Evolutionary conservation across 2,113 vertebrate species (phyloP), one percentile per base, ranked within the genome.

Genomic region (Centropus bengalensis): DNA sequence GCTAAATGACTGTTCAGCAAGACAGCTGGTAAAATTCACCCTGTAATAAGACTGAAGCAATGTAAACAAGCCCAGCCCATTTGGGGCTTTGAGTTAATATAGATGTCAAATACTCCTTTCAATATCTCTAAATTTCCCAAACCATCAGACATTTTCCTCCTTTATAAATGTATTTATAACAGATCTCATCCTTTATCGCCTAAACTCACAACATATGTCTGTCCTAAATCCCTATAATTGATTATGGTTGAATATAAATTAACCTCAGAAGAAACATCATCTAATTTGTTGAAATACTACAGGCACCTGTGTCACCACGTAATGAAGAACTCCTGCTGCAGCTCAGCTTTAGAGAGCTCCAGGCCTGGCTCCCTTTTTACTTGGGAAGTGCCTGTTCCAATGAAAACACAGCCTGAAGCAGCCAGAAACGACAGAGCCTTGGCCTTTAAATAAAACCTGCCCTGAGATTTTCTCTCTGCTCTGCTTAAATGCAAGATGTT

Each of bases 11-110:
- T 95, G 69, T 26, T 93, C 89, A 87, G 82, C 66, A 68, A 96
- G 91, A 96, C 95, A 96, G 94, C 96, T 96, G 96, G 92, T 84
- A 93, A 94, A 94, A 96, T 86, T 88, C 92, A 91, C 86, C 89
- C 95, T 97, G 67, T 96, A 96, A 86, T 83, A 94, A 89, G 74
- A 86, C 77, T 78, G 94, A 77, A 94, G 93, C 82, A 54, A 78
- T 77, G 68, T 78, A 91, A 94, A 93, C 82, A 87, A 64, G 66
- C 76, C 86, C 80, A 88, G 70, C 90, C 92, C 92, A 91, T 89
- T 80, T 74, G 89, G 89, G 91, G 78, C 64, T 96, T 86, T 84
- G 86, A 87, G 92, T 94, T 94, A 94, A 96, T 94, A 92, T 94
- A 91, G 66, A 93, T 90, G 91, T 92, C 96, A 94, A 89, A 94